A percentile compares a stretch with the other conserved stretches of the same genome.
Conservation (phyloP, 2,113 vertebrate genomes). For the Trematomus loennbergii region DNA sequence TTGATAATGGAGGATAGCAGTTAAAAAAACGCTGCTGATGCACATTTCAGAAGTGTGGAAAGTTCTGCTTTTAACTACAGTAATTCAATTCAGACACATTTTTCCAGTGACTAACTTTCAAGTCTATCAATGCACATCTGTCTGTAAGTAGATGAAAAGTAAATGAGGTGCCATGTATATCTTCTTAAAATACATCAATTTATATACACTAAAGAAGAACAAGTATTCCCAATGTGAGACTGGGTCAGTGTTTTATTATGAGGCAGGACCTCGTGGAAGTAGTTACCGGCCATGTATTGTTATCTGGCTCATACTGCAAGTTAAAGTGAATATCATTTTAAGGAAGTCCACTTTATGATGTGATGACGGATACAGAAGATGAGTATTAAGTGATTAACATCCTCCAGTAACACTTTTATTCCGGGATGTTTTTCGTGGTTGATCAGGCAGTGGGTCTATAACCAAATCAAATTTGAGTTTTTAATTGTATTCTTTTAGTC, state of each 20-base stretch:
- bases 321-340: not conserved
- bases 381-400: not conserved
- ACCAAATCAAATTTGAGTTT: too few relatives aligned
- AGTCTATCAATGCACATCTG: not conserved
- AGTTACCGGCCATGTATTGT: not conserved
- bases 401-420: not conserved
- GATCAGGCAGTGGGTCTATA: too few relatives aligned
- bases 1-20: conserved; percentile 30
- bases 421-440: not conserved
- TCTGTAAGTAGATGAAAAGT: conserved; percentile 2
- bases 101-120: not conserved
- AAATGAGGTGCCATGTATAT: not conserved
- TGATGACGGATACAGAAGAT: not conserved
- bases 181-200: not conserved
- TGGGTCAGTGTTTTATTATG: not conserved
- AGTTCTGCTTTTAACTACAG: conserved; percentile 7
- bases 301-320: not conserved
- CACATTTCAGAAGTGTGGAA: conserved; percentile 25
- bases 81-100: not conserved
- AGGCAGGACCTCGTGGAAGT: not conserved
- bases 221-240: not conserved
- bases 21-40: conserved; percentile 28
- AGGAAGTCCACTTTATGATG: not conserved
- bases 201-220: not conserved
- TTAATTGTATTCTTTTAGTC: not conserved